phyloP scores from a whole-genome alignment of 2,888 invertebrate species.

The Ophion ellenae region DNA sequence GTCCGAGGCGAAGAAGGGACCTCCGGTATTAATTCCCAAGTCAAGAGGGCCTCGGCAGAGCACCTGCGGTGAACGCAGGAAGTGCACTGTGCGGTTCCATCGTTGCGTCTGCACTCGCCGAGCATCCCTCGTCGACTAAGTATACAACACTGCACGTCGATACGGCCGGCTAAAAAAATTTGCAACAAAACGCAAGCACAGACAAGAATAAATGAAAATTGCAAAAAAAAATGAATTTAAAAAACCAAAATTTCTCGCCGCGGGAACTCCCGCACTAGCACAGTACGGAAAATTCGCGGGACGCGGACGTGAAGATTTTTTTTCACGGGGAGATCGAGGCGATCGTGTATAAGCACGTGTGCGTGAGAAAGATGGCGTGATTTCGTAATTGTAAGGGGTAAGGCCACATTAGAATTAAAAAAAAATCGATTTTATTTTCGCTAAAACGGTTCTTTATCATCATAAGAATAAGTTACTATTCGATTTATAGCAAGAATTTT shows the following conservation, averaged over 20 bases:
- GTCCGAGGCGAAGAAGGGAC: not conserved
- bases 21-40: slow-evolving; percentile 33
- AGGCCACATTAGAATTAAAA: too few relatives aligned
- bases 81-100: slow-evolving; percentile 16
- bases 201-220: not conserved
- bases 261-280: slow-evolving; percentile 46
- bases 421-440: too few relatives aligned
- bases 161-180: not conserved
- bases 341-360: not conserved
- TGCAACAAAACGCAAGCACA: not conserved
- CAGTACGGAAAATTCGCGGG: slow-evolving; percentile 44
- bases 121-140: not conserved
- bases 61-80: slow-evolving; percentile 36
- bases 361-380: not conserved
- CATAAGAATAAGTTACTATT: too few relatives aligned
- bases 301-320: not conserved
- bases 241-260: slow-evolving; percentile 9
- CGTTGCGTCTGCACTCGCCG: not conserved
- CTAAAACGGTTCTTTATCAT: too few relatives aligned
- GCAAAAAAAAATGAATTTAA: not conserved
- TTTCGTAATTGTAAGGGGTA: not conserved
- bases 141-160: slow-evolving; percentile 10
- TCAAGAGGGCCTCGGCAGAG: not conserved
- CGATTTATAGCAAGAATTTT: too few relatives aligned
- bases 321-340: not conserved